Evolutionary conservation across 2,113 vertebrate species (phyloP).

Genomic region (Eulemur rufifrons): DNA sequence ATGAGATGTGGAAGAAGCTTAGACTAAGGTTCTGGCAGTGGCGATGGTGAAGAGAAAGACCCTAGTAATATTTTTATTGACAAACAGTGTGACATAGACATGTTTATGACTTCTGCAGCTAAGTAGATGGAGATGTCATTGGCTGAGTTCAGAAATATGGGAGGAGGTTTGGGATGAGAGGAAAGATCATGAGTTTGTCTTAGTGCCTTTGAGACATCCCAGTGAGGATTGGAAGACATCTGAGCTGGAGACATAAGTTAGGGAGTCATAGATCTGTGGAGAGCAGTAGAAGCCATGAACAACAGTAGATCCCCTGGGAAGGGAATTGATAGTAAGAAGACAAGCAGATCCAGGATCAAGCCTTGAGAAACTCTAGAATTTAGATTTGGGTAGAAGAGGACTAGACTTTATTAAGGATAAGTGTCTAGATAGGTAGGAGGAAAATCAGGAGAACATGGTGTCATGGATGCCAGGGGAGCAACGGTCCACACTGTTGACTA

Average conservation of each 20-base stretch:
- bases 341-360: neutral
- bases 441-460: neutral
- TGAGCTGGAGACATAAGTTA: neutral
- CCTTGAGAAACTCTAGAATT: neutral
- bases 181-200: neutral
- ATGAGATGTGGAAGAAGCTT: neutral
- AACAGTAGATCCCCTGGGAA: neutral
- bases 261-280: neutral
- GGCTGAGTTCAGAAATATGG: neutral
- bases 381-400: neutral
- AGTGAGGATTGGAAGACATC: neutral
- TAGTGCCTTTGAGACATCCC: neutral
- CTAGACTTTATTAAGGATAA: neutral
- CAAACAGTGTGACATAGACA: neutral
- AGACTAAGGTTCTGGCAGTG: neutral
- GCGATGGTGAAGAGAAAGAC: neutral
- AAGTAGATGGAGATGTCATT: neutral
- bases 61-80: neutral
- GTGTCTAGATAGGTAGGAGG: neutral
- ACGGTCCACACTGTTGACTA: neutral
- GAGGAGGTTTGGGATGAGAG: neutral
- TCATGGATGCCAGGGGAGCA: neutral
- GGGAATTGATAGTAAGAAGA: neutral
- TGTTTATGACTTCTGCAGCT: neutral
- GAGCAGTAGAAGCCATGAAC: neutral